A percentile compares a stretch with the other conserved stretches of the same genome.
These are phyloP conservation scores for Bergia sp. DNA, from an alignment of 92 coral and sea anemone species.

Conservation along the genomic window DNA sequence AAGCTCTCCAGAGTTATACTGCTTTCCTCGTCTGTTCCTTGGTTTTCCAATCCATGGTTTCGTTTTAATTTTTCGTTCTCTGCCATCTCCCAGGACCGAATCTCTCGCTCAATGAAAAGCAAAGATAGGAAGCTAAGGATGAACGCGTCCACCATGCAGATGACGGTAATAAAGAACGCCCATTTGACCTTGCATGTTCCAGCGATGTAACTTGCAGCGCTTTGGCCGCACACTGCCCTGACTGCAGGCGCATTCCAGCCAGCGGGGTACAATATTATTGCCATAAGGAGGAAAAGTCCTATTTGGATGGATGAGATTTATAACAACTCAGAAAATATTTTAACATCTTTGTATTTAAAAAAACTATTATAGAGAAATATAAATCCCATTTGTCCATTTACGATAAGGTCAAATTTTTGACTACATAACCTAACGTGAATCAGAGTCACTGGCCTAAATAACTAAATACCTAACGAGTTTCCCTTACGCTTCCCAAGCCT, in stretches of 20 bases:
- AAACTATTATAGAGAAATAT: too few species aligned
- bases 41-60: background rate
- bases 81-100: constrained; percentile 52
- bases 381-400: too few species aligned
- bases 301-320: background rate
- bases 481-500: too few species aligned
- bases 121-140: constrained; percentile 82
- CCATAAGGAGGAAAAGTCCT: constrained; percentile 81
- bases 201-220: constrained; percentile 72
- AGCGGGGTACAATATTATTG: constrained; percentile 84
- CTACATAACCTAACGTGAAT: too few species aligned
- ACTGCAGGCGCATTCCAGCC: constrained; percentile 88
- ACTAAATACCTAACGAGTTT: too few species aligned
- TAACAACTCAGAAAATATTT: too few species aligned
- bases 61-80: background rate
- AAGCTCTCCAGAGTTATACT: background rate
- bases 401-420: too few species aligned
- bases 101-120: constrained; percentile 82
- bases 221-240: constrained; percentile 75
- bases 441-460: too few species aligned
- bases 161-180: constrained; percentile 88
- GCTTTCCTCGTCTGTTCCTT: constrained; percentile 14
- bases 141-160: constrained; percentile 88
- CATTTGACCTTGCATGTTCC: constrained; percentile 90
- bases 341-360: too few species aligned